Base-by-base conservation (phyloP, 1,140 invertebrate genomes). In the Ephestia elutella region DNA sequence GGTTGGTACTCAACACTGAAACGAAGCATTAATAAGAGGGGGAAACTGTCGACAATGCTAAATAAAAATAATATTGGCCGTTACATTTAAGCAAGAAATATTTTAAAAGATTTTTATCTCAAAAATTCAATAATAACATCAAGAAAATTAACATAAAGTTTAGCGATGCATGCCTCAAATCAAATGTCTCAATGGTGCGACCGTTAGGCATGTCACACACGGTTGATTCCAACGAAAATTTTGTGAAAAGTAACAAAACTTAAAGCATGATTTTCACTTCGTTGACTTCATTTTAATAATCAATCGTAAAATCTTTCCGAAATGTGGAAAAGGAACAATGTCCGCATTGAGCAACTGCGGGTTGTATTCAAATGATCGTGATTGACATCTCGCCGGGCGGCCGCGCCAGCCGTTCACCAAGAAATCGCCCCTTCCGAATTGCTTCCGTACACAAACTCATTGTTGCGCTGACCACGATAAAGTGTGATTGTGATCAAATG, bases 351-450 rank as follows among this genome's bases (percentile, higher is more conserved):
- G 28, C 21, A 50, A 57, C 15, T 21, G 5, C 17, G 1, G 10
- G 56, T n/a, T 25, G 75, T 85, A 85, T 87, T 86, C 80, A 87
- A 86, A 87, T 87, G 68, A 59, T 48, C 59, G 66, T 74, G 84
- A 87, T 87, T 87, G 85, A 87, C 85, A 87, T 85, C 80, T 78
- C 85, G 65, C 73, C 79, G 59, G 85, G 85, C 80, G 85, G 83
- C 73, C 75, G 73, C 75, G 73, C 68, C 67, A 57, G 20, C 21
- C n/a, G n/a, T n/a, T n/a, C n/a, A n/a, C n/a, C n/a, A n/a, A 72
- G 67, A 56, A 75, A 68, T 68, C 68, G 72, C 72, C 74, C 68
- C 66, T 70, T 73, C 63, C 71, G 66, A 64, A 65, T 64, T 60
- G 70, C 73, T 73, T 68, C 72, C 69, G 71, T 59, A 25, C 50